phyloP scores from a whole-genome alignment of 2,888 invertebrate species.

The Oligia strigilis region DNA sequence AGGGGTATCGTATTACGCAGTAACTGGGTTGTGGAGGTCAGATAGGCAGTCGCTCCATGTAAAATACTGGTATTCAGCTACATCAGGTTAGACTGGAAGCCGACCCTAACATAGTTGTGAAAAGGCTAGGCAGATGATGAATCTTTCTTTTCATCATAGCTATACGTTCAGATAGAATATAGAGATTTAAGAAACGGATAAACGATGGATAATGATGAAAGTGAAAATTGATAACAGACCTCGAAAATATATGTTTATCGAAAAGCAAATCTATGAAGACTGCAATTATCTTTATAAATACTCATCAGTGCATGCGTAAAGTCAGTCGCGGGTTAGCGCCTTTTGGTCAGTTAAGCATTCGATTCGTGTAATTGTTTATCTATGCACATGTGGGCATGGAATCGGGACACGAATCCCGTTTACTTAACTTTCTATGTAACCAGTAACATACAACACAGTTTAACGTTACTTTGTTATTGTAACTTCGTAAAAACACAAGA shows the following conservation, averaged over 20 bases:
- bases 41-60: background rate
- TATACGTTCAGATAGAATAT: background rate
- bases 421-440: slow-evolving; percentile 51
- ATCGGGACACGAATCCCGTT: slow-evolving; percentile 49
- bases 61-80: background rate
- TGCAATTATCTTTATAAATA: background rate
- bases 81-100: background rate
- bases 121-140: background rate
- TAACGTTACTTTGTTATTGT: slow-evolving; percentile 31
- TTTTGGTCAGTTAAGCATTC: slow-evolving; percentile 26
- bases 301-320: background rate
- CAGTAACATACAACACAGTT: slow-evolving; percentile 12
- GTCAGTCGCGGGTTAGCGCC: background rate
- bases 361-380: slow-evolving; percentile 39
- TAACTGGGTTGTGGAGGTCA: background rate
- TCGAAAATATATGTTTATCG: background rate
- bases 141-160: background rate
- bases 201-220: background rate
- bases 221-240: background rate
- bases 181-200: background rate
- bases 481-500: slow-evolving; percentile 28
- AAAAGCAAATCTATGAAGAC: background rate
- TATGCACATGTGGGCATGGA: slow-evolving; percentile 34
- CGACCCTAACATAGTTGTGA: background rate
- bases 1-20: no score